A percentile compares a stretch with the other conserved stretches of the same genome.
Evolutionary conservation across 1,140 invertebrate species (phyloP).

Genomic region (Zaprionus tsacasi): DNA sequence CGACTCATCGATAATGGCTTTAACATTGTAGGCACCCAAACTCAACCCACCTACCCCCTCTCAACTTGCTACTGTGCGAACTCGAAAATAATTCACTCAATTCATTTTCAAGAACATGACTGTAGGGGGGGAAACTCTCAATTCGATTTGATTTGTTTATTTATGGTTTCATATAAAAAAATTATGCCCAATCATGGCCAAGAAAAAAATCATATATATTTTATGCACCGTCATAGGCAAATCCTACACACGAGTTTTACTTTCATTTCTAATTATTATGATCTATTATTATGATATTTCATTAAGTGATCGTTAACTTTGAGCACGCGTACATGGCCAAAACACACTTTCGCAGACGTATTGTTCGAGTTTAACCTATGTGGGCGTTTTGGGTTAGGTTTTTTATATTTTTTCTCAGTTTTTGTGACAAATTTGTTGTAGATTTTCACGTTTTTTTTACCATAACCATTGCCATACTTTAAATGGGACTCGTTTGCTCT

Average conservation of each 20-base stretch:
- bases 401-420: no score
- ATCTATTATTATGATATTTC: slow-evolving; percentile 71
- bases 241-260: slow-evolving; percentile 71
- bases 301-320: slow-evolving; percentile 63
- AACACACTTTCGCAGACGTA: slow-evolving; percentile 33
- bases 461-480: background rate
- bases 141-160: slow-evolving; percentile 68
- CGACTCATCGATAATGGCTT: slow-evolving; percentile 63
- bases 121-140: slow-evolving; percentile 23
- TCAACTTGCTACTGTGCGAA: slow-evolving; percentile 72
- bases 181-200: slow-evolving; percentile 76
- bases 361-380: background rate
- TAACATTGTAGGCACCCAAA: slow-evolving; percentile 40
- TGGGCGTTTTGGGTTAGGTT: background rate
- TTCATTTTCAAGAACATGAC: slow-evolving; percentile 74
- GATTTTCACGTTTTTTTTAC: background rate
- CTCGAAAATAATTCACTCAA: slow-evolving; percentile 58
- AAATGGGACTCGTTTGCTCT: slow-evolving; percentile 32
- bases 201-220: background rate
- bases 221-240: slow-evolving; percentile 65
- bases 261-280: slow-evolving; percentile 79
- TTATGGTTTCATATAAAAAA: slow-evolving; percentile 49
- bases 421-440: background rate
- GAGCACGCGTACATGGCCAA: slow-evolving; percentile 43
- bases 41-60: background rate